Base-by-base conservation (phyloP, 2,888 invertebrate species). In the Hedya salicella region DNA sequence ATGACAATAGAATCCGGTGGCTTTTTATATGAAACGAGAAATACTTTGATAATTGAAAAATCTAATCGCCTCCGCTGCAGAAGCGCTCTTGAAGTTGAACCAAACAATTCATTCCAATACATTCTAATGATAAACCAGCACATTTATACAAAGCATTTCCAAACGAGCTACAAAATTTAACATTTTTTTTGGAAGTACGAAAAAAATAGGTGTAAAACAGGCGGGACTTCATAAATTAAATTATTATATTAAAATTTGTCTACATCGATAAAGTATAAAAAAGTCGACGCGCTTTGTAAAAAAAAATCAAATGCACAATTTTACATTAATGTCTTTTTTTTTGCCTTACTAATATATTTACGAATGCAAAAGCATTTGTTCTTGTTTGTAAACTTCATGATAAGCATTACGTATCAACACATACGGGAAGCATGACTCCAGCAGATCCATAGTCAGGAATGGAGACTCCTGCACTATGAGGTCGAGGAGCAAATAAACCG, bases 361-460 rank as follows among this genome's bases (percentile, higher is more conserved):
- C 73, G 89, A 87, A 86, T 93, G 93, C 76, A 81, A 79, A 59
- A 94, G 86, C 77, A 94, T 88, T 81, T 97, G 96, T 83, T 97
- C 97, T 78, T 96, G 95, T 86, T 98, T 97, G 87, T 98, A 97
- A 69, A 98, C 98, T 77, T 97, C 97, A 86, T 99, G 98, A 92
- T 98, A 99, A 77, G 99, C 98, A 85, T 99, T 99, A 67, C 99
- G 95, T 78, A 99, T 97, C 59, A 99, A 94, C 19, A 98, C 98
- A 83, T 99, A 99, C 0, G 99, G 99, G 88, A 99, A 99, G 88
- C 99, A 99, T 11, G 98, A 98, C 87, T 99, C 99, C 73, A 99
- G 90, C 71, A 99, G 93, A 92, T 99, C 99, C 98, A 99, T 99
- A 0, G 99, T 99, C 21, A 99, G 93, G 91, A 98, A 99, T 13